Percentiles rank a stretch among this genome's conserved stretches.
These are phyloP conservation scores for Nycticryphes semicollaris DNA, from an alignment of 2,113 vertebrate genomes.

Conservation along the genomic window DNA sequence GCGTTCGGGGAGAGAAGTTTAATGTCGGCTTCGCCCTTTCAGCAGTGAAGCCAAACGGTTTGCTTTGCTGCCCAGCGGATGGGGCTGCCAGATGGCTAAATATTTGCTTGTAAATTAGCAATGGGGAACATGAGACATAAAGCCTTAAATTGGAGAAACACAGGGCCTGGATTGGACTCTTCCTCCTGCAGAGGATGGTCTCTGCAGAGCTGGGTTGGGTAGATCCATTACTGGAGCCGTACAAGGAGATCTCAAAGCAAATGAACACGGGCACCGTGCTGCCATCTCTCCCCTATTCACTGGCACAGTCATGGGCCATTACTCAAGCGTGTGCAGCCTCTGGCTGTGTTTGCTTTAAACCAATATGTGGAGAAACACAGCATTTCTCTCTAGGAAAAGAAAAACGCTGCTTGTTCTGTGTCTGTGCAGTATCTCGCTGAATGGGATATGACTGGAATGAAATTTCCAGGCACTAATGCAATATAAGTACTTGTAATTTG, in stretches of 20 bases:
- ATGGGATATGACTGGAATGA: slow-evolving; percentile 51
- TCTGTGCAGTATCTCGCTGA: slow-evolving; percentile 51
- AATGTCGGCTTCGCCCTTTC: background rate
- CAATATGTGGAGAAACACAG: background rate
- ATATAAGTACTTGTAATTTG: slow-evolving; percentile 2
- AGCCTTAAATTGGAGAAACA: background rate
- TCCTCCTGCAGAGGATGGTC: background rate
- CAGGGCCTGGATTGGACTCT: background rate
- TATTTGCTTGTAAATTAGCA: slow-evolving; percentile 45
- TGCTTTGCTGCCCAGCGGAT: background rate
- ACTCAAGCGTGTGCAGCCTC: background rate
- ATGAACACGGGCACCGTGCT: accelerated
- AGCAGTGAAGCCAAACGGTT: background rate
- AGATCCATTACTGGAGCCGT: background rate
- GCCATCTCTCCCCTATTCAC: background rate
- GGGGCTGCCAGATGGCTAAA: slow-evolving; percentile 50
- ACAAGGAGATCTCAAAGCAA: background rate
- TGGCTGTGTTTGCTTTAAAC: slow-evolving; percentile 44
- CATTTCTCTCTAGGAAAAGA: slow-evolving; percentile 36
- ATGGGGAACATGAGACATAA: background rate
- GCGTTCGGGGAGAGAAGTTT: background rate
- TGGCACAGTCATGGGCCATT: background rate
- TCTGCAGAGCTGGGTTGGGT: background rate
- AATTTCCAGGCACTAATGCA: slow-evolving; percentile 57
- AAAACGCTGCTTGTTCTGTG: background rate